These are phyloP conservation scores for Caenorhabditis sulstoni DNA, from an alignment of 2,888 invertebrate species.

Conservation along the genomic window DNA sequence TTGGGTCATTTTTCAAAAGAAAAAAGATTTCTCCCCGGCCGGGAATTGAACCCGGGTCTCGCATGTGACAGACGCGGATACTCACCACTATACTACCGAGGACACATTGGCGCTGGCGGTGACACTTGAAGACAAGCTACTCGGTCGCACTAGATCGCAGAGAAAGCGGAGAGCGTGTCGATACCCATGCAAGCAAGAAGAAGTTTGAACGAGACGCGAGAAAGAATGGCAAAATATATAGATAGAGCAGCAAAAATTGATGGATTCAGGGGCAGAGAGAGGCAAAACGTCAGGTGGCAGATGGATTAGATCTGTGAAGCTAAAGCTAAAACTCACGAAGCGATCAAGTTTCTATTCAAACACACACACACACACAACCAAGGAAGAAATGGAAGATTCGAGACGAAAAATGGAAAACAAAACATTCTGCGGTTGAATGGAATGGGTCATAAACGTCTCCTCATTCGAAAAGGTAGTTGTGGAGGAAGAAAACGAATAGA, in stretches of 20 bases:
- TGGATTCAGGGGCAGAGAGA: conserved; percentile 28
- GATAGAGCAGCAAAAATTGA: conserved; percentile 5
- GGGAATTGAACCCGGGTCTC: conserved; percentile 73
- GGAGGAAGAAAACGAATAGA: not conserved
- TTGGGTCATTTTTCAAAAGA: too few relatives aligned
- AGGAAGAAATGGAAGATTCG: conserved; percentile 2
- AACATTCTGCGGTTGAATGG: not conserved
- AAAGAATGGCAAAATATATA: too few relatives aligned
- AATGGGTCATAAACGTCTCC: not conserved
- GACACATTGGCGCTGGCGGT: conserved; percentile 34
- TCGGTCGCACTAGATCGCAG: not conserved
- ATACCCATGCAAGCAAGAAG: not conserved
- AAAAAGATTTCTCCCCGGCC: conserved; percentile 69
- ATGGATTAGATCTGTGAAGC: conserved; percentile 30
- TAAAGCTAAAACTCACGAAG: conserved; percentile 25
- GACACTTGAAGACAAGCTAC: conserved; percentile 15
- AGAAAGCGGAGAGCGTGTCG: not conserved
- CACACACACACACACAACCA: not conserved
- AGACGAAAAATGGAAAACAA: conserved; percentile 7
- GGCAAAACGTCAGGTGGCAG: conserved; percentile 45
- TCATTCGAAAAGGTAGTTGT: too few relatives aligned
- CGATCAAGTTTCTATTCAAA: conserved; percentile 50
- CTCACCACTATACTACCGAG: conserved; percentile 72
- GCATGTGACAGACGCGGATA: conserved; percentile 74
- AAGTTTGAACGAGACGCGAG: conserved; percentile 1